Conservation (phyloP, 2,113 vertebrate genomes). For the Chaetodon auriga region DNA sequence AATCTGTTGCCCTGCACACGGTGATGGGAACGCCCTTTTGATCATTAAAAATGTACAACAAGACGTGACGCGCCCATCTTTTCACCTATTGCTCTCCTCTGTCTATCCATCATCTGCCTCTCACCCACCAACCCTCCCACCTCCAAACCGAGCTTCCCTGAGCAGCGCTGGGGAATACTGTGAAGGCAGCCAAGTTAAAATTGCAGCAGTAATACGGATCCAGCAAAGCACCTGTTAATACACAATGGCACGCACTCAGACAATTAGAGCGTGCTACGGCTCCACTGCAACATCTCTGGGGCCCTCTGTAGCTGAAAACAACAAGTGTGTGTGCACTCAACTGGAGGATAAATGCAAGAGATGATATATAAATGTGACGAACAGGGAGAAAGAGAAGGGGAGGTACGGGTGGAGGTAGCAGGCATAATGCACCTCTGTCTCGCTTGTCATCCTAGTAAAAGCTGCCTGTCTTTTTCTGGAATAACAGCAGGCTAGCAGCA, state of each 20-base stretch:
- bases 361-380: constrained; percentile 42
- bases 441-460: constrained; percentile 48
- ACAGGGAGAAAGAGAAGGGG: background rate
- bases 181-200: constrained; percentile 49
- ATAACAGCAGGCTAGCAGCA: constrained; percentile 32
- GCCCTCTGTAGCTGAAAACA: constrained; percentile 14
- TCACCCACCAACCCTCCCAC: constrained; percentile 3
- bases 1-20: constrained; percentile 26
- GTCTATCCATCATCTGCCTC: constrained; percentile 13
- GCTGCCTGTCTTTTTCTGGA: constrained; percentile 28
- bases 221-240: constrained; percentile 58
- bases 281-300: constrained; percentile 46
- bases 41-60: constrained; percentile 35
- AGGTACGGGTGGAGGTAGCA: background rate
- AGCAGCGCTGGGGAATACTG: constrained; percentile 32
- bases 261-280: constrained; percentile 49
- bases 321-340: constrained; percentile 36
- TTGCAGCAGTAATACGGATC: constrained; percentile 43
- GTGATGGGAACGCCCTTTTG: background rate
- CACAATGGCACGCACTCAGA: constrained; percentile 37
- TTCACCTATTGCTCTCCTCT: constrained; percentile 20
- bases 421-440: constrained; percentile 51
- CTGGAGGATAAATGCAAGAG: constrained; percentile 37
- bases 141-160: constrained; percentile 35
- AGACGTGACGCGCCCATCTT: constrained; percentile 19